Evolutionary conservation across 2,797 vertebrate species (phyloP).

Genomic region (Peromyscus nudipes): DNA sequence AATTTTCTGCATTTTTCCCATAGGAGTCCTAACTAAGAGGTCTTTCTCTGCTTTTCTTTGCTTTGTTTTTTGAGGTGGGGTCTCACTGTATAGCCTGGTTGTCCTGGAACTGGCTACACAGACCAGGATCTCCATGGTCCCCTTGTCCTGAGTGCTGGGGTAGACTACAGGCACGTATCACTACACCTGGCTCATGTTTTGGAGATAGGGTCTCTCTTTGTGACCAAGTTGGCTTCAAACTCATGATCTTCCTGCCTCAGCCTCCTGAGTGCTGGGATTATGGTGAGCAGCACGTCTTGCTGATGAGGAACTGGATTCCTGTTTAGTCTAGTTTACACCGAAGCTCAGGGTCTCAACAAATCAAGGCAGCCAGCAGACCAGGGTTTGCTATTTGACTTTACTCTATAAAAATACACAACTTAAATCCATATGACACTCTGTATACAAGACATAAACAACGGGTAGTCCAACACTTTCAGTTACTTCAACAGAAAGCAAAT

Average conservation of each 20-base stretch:
- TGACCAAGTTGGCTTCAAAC: not conserved
- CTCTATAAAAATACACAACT: slow-evolving; percentile 86
- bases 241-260: not conserved
- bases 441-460: slow-evolving; percentile 76
- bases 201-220: not conserved
- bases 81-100: not conserved
- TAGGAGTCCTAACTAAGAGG: not conserved
- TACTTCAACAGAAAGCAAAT: slow-evolving; percentile 66
- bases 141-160: too few relatives aligned
- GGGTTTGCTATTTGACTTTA: slow-evolving; percentile 80
- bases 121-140: not conserved
- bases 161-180: not conserved
- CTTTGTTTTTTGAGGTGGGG: not conserved
- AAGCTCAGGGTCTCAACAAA: not conserved
- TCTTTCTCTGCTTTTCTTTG: not conserved
- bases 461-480: slow-evolving; percentile 64
- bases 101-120: not conserved
- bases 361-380: slow-evolving; percentile 38
- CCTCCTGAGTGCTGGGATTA: not conserved
- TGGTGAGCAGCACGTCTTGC: not conserved
- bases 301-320: not conserved
- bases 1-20: not conserved
- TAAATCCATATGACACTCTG: slow-evolving; percentile 79
- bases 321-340: not conserved
- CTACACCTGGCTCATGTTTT: not conserved